These are phyloP conservation scores for Bradypodion pumilum DNA, from an alignment of 2,797 vertebrate species.

Conservation along the genomic window DNA sequence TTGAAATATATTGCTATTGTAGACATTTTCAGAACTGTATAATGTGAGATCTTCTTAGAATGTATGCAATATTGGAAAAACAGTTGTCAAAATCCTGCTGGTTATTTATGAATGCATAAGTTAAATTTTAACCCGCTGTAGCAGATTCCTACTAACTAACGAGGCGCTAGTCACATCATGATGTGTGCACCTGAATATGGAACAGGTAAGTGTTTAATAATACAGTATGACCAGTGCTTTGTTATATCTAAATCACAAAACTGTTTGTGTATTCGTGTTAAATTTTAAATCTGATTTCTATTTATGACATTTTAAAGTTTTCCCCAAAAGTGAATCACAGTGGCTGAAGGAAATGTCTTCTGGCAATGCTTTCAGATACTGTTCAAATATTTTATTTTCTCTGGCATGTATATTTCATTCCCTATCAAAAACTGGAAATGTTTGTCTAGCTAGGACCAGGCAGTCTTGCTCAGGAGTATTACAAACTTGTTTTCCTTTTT, in stretches of 20 bases:
- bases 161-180: too few relatives aligned
- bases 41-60: neutral
- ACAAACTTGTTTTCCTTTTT: neutral
- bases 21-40: neutral
- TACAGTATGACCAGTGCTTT: too few relatives aligned
- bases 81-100: too few relatives aligned
- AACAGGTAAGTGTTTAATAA: too few relatives aligned
- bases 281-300: neutral
- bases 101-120: too few relatives aligned
- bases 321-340: neutral
- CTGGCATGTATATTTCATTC: neutral
- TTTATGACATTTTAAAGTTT: neutral
- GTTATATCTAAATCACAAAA: too few relatives aligned
- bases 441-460: neutral
- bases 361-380: neutral
- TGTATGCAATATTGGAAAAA: neutral
- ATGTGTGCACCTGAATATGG: too few relatives aligned
- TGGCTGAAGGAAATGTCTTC: neutral
- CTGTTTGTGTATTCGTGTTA: neutral
- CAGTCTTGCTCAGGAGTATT: neutral
- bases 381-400: neutral
- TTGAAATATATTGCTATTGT: neutral
- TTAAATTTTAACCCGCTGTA: too few relatives aligned
- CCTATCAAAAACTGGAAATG: neutral
- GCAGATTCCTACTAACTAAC: too few relatives aligned